Evolutionary conservation across 2,888 invertebrate species (phyloP), one percentile per base, ranked within the genome.

Genomic region (Trileptium ribeirensis): DNA sequence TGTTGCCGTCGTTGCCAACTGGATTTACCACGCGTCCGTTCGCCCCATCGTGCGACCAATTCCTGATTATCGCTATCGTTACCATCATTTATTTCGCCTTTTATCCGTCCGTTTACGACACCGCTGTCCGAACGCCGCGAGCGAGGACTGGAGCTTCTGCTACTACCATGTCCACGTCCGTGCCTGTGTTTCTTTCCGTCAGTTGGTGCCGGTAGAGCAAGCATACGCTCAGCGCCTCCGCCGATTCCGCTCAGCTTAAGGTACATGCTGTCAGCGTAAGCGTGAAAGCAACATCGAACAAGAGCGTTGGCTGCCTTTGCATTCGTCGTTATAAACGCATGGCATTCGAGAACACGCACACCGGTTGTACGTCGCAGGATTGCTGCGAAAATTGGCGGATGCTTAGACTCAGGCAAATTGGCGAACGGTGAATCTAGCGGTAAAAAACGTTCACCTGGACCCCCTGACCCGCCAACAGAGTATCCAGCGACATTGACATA

Each of bases 231-330:
- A 24, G 36, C 79, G 0, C 84, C 84, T 24, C 84, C 84, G 0
- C 82, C 83, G 0, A 84, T 84, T 24, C 84, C 84, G 0, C 82
- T 83, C 75, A 79, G 67, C 40, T 84, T 83, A 74, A 86, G 67
- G 74, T 96, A 96, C 84, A 95, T 95, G 86, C 95, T 95, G 89
- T 97, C 97, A 0, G 96, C 96, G 90, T 97, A 97, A 78, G 97
- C 96, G 90, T 97, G 97, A 90, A 97, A 97, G 90, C 96, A 97
- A 90, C 96, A 96, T 86, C 89, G 82, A 82, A 88, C 87, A 88
- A 99, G 92, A 86, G 98, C 97, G 90, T 98, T 96, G 84, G 98
- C 98, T 75, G 98, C 97, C 88, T 95, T 94, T 89, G 96, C 95
- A 82, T 96, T 93, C 86, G 96, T 95, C 90, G 97, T 96, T 87